Base-by-base conservation (phyloP, 2,113 vertebrate species). In the Mixornis gularis region DNA sequence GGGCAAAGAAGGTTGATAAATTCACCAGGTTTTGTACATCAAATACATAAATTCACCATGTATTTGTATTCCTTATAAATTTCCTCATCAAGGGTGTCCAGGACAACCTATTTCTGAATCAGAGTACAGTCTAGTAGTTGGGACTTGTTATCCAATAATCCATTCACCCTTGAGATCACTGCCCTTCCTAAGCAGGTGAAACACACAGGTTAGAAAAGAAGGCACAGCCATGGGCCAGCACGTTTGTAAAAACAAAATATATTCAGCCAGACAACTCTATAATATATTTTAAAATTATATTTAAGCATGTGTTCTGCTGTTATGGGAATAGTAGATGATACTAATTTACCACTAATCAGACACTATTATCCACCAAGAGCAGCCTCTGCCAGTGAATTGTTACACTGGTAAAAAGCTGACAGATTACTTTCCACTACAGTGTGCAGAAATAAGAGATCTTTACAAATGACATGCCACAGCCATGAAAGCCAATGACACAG, bases 401-500 rank as follows among this genome's bases (percentile, higher is more conserved):
- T 93, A 51, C 43, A 46, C 48, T 73, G 69, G 79, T 92, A 87
- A 48, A 93, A 87, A 95, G 29, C 77, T 96, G 90, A 95, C 66
- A 87, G 82, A 87, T 89, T 79, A 44, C 48, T 71, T 85, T 89
- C 94, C 90, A 40, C 90, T 94, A 92, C 69, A 87, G 77, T 72
- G 73, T 43, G 29, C 40, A 91, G 88, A 94, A 96, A 82, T 85
- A 91, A 90, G 79, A 85, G 79, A 87, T 73, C 84, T 63, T 87
- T 85, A 87, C 59, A 89, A 89, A 91, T 63, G 71, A 85, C 89
- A 89, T 94, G 81, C 55, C 85, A 87, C 52, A 94, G 55, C 82
- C 85, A 79, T 89, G 91, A 93, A 92, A 97, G 93, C 87, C 88
- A 80, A n/a, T 63, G 87, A 95, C 86, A 92, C 68, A 87, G 82